Base-by-base conservation (phyloP, 2,797 vertebrate species). In the Amniataba percoides region DNA sequence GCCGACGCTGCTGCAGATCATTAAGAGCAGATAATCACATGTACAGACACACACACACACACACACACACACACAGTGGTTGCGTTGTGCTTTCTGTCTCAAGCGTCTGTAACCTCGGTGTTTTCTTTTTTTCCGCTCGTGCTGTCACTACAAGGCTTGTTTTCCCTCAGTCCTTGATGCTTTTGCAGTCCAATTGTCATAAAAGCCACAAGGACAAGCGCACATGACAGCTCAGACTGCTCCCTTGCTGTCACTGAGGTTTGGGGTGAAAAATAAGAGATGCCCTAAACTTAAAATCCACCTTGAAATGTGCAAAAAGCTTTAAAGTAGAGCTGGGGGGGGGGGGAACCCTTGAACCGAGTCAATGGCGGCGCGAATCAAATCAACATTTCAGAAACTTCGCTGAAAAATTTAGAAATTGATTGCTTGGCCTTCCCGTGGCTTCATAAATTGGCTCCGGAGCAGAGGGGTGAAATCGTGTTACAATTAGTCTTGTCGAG, bases 401-500 rank as follows among this genome's bases (percentile, higher is more conserved):
- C 67, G 18, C 49, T 57, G 23, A 23, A 56, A 74, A 74, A 65
- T 71, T 49, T 46, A 7, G 34, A 84, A 85, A 83, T 74, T 66
- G 68, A 89, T 83, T 66, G 78, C 40, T 53, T n/a, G 69, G 71
- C 84, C 68, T 58, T 71, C 58, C 34, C 2, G 56, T 18, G 42
- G 65, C 43, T 85, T 59, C n/a, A 18, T 55, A 76, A 84, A 87
- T 84, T 78, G 68, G 75, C 79, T 78, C 11, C 4, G 42, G 64
- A 60, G 75, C 59, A 59, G 71, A 61, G 73, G 73, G 52, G 71
- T 48, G 74, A 84, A 89, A 81, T 67, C 8, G 58, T 62, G 81
- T 83, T 89, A 75, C 87, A 82, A 89, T 92, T 90, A 89, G 84
- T 71, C 75, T 66, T 66, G 66, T 60, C n/a, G 57, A 25, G 82